Conservation (phyloP, 2,888 invertebrate species). For the Phaedon cochleariae region DNA sequence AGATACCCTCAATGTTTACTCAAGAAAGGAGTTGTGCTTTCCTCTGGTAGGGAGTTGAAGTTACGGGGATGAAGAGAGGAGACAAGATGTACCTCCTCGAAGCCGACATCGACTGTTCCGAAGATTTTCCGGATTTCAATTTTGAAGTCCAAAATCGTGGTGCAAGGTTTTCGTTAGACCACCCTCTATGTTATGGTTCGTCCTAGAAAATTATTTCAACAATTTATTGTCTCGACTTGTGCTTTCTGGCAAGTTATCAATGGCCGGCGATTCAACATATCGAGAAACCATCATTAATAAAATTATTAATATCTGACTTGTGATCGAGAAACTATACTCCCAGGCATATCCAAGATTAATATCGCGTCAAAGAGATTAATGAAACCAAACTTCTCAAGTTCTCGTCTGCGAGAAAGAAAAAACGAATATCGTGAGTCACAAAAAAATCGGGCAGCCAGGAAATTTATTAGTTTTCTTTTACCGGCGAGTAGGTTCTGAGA, state of each 20-base stretch:
- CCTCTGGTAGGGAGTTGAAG: too few species aligned
- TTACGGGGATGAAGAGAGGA: too few species aligned
- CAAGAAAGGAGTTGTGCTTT: too few species aligned
- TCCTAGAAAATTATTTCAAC: too few species aligned
- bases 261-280: not conserved
- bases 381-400: constrained; percentile 3
- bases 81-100: too few species aligned
- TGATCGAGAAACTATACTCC: constrained; percentile 19
- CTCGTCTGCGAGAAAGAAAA: not conserved
- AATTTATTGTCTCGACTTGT: too few species aligned
- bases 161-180: too few species aligned
- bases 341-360: constrained; percentile 1
- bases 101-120: too few species aligned
- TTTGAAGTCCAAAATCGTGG: too few species aligned
- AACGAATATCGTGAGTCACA: not conserved
- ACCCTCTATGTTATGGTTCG: too few species aligned
- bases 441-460: not conserved
- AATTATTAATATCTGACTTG: constrained; percentile 9
- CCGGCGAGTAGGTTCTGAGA: not conserved
- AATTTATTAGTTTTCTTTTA: constrained; percentile 14
- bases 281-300: not conserved
- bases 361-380: constrained; percentile 15
- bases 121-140: too few species aligned
- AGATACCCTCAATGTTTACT: too few species aligned
- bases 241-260: not conserved